Percentiles rank a stretch among this genome's conserved stretches.
phyloP scores from a whole-genome alignment of 2,888 invertebrate genomes.

The Mactromeris polynyma region DNA sequence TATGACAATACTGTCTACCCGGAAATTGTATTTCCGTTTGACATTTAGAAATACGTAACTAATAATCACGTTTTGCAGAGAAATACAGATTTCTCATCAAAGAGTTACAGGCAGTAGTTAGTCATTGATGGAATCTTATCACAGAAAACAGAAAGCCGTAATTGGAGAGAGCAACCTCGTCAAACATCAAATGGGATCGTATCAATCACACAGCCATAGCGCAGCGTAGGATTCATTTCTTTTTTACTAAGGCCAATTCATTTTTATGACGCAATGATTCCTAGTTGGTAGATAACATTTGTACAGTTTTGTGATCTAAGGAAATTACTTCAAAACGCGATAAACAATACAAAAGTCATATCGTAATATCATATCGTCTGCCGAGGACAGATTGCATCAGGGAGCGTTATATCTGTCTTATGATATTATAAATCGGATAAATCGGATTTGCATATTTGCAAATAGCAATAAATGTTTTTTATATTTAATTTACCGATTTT shows the following conservation, averaged over 20 bases:
- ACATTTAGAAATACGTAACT: not conserved
- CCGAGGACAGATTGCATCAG: too few relatives aligned
- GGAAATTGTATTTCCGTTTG: not conserved
- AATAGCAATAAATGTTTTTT: too few relatives aligned
- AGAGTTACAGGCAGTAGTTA: not conserved
- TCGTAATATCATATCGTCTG: too few relatives aligned
- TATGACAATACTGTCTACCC: not conserved
- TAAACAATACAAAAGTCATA: too few relatives aligned
- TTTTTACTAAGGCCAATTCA: not conserved
- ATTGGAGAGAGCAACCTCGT: not conserved
- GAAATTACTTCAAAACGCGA: too few relatives aligned
- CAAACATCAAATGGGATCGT: not conserved
- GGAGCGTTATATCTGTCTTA: not conserved
- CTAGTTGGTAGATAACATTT: too few relatives aligned
- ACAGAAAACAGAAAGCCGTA: not conserved
- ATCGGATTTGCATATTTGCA: not conserved
- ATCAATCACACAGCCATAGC: not conserved
- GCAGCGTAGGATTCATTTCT: too few relatives aligned
- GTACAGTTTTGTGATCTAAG: too few relatives aligned
- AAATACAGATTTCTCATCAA: not conserved
- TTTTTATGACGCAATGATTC: not conserved
- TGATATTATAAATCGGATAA: not conserved
- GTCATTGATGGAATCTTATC: not conserved
- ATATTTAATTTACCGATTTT: not conserved
- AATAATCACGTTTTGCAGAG: not conserved